Evolutionary conservation across 2,888 invertebrate species (phyloP).

Genomic region (Dendrolimus houi): DNA sequence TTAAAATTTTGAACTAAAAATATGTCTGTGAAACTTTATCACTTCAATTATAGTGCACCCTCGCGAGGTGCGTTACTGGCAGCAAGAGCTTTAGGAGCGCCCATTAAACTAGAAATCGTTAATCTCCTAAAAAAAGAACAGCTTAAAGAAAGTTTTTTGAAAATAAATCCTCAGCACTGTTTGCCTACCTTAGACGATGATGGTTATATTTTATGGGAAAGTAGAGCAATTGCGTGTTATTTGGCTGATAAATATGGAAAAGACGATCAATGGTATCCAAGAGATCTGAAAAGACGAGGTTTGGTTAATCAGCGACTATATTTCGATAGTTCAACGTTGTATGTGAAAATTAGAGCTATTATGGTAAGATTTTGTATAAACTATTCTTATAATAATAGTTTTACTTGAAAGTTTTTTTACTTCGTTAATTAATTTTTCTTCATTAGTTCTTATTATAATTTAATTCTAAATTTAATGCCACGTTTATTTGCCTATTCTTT

Average conservation of each 20-base stretch:
- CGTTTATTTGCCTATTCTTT: no score
- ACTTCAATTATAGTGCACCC: slow-evolving; percentile 78
- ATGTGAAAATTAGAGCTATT: slow-evolving; percentile 78
- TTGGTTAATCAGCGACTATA: slow-evolving; percentile 78
- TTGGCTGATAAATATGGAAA: slow-evolving; percentile 78
- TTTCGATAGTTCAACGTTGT: slow-evolving; percentile 78
- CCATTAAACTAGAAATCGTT: slow-evolving; percentile 63
- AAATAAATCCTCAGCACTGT: slow-evolving; percentile 81
- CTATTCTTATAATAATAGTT: neutral
- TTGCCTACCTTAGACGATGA: slow-evolving; percentile 82
- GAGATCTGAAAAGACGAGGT: slow-evolving; percentile 72
- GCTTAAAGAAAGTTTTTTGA: slow-evolving; percentile 68
- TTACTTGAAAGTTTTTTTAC: no score
- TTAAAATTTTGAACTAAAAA: no score
- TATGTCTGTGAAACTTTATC: slow-evolving; percentile 63
- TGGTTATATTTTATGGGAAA: slow-evolving; percentile 81
- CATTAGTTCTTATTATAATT: neutral
- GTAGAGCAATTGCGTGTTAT: slow-evolving; percentile 79
- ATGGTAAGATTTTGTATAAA: slow-evolving; percentile 58
- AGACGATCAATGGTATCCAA: slow-evolving; percentile 78
- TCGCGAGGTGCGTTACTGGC: slow-evolving; percentile 78
- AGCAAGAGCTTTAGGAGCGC: slow-evolving; percentile 74
- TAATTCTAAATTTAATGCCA: neutral
- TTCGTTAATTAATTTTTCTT: neutral
- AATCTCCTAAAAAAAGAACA: slow-evolving; percentile 78